Evolutionary conservation across 2,113 vertebrate species (phyloP).

Genomic region (Poeciliopsis turrubarensis): DNA sequence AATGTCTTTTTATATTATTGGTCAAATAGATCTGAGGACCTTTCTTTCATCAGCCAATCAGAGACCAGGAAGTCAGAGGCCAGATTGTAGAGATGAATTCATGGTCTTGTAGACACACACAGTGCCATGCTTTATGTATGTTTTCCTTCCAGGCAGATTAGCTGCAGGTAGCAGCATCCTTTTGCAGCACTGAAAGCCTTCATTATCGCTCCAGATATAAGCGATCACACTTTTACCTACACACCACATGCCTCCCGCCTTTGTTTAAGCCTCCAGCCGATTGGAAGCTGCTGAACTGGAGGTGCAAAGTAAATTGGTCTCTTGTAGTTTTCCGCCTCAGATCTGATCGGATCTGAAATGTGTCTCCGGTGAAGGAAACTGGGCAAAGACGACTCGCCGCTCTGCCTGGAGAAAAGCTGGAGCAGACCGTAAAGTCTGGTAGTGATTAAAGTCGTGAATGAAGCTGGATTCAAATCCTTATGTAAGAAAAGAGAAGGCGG

Average conservation of each 20-base stretch:
- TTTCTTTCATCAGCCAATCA: neutral
- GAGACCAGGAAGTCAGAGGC: too few species aligned
- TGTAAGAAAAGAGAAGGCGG: neutral
- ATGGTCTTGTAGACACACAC: neutral
- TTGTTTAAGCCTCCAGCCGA: neutral
- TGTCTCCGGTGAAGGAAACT: conserved; percentile 32
- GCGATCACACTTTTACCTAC: neutral
- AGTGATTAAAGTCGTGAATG: conserved; percentile 8
- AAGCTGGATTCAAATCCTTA: conserved; percentile 1
- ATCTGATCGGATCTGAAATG: conserved; percentile 8
- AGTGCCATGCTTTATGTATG: neutral
- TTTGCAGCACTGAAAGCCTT: neutral
- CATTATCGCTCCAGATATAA: conserved; percentile 18
- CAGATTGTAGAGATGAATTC: neutral
- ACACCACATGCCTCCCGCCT: neutral
- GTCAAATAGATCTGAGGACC: neutral
- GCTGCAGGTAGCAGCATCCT: neutral
- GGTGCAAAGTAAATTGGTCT: neutral
- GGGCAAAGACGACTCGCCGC: neutral
- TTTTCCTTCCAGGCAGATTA: conserved; percentile 4
- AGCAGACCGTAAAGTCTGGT: conserved; percentile 27
- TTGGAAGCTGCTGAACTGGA: neutral
- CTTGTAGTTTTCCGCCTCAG: neutral
- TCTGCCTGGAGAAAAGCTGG: neutral
- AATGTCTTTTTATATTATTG: neutral